Base-by-base conservation (phyloP, 1,140 invertebrate species). In the Microvelia longipes region DNA sequence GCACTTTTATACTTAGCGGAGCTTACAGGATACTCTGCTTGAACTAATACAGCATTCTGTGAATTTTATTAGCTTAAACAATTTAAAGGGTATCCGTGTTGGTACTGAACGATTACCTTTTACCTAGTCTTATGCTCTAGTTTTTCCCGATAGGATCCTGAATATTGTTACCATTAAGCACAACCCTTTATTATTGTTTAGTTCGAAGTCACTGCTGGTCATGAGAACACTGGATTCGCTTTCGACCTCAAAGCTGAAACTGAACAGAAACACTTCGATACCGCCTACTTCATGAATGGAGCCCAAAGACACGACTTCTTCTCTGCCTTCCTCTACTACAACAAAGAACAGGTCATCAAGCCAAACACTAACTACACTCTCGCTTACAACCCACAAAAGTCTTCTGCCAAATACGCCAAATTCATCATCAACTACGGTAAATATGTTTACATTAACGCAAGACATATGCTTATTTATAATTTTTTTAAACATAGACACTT, bases 181-280 rank as follows among this genome's bases (percentile, higher is more conserved):
- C n/a, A n/a, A n/a, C n/a, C n/a, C n/a, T n/a, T 29, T 14, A 11
- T 29, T 29, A 67, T 61, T 30, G n/a, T 69, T 69, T 25, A 72
- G 68, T 68, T 67, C 29, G 28, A 72, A 70, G 66, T 30, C n/a
- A 73, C 70, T 28, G 68, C 73, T 64, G 75, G 75, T 30, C 64
- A 76, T 35, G 71, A 75, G 29, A 73, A 68, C 70, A 77, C 80
- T 68, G 82, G 83, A 62, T 73, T 80, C 19, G 77, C 76, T 67
- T 82, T 84, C 78, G 79, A 82, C 67, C 60, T 82, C 2, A 77
- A 82, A 71, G 79, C 78, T 62, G 79, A 81, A 68, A 81, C 81
- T 28, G 83, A 85, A 60, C 71, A 75, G 27, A 73, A 77, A 28
- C 74, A 73, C 67, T 70, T 81, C 75, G 62, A 78, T 76, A 25